A percentile compares a stretch with the other conserved stretches of the same genome.
phyloP scores from a whole-genome alignment of 92 coral and sea anemone genomes.

The Desmophyllum pertusum region DNA sequence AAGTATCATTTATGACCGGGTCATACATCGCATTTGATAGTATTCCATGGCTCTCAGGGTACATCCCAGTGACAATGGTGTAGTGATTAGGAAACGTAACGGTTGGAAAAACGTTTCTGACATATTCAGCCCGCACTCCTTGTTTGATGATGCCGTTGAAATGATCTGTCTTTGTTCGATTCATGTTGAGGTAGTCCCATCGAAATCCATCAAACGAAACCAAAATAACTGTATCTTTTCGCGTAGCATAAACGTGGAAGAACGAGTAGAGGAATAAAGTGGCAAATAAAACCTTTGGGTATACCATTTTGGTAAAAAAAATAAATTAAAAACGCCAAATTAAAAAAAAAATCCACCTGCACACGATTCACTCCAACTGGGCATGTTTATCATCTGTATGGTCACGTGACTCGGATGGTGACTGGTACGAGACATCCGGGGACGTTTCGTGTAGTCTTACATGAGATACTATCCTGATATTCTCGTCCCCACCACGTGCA shows the following conservation, averaged over 20 bases:
- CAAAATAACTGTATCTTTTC: constrained; percentile 67
- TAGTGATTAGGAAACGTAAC: constrained; percentile 94
- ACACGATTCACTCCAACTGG: background rate
- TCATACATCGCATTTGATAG: constrained; percentile 75
- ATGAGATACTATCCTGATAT: too few relatives aligned
- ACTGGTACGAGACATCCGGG: background rate
- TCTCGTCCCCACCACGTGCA: too few relatives aligned
- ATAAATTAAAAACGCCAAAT: background rate
- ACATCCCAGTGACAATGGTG: constrained; percentile 85
- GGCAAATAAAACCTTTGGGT: background rate
- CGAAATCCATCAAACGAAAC: constrained; percentile 92
- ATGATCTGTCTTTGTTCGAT: constrained; percentile 59
- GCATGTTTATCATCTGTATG: background rate
- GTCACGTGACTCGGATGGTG: constrained; percentile 23
- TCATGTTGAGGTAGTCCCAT: constrained; percentile 79
- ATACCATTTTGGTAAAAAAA: constrained; percentile 6
- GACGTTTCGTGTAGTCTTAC: background rate
- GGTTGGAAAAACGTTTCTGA: constrained; percentile 85
- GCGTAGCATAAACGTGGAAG: background rate
- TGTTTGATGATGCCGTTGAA: constrained; percentile 47
- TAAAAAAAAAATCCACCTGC: background rate
- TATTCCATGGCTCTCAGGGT: constrained; percentile 90
- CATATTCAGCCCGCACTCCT: constrained; percentile 77
- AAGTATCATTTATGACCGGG: constrained; percentile 55
- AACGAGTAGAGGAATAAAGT: background rate